These are phyloP conservation scores for Circaetus gallicus DNA, from an alignment of 2,113 vertebrate genomes.

Conservation along the genomic window DNA sequence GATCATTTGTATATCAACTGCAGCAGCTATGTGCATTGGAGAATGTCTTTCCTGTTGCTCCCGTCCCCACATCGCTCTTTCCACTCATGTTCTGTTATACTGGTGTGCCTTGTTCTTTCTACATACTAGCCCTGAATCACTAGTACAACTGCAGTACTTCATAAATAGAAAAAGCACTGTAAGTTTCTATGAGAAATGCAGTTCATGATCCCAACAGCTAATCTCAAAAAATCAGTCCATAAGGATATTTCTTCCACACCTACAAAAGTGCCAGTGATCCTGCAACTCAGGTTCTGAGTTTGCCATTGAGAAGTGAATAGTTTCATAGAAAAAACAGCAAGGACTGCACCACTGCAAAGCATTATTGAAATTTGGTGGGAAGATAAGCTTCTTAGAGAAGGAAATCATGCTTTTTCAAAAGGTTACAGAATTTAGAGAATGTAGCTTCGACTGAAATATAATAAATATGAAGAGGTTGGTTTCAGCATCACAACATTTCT, in stretches of 20 bases:
- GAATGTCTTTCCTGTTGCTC: not conserved
- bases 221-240: not conserved
- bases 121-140: not conserved
- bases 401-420: not conserved
- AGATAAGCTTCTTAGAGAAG: not conserved
- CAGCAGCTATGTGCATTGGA: not conserved
- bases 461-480: not conserved
- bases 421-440: not conserved
- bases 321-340: not conserved
- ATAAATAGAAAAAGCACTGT: not conserved
- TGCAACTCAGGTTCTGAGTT: not conserved
- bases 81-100: accelerated
- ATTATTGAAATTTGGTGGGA: not conserved
- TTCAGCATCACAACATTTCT: not conserved
- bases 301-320: not conserved
- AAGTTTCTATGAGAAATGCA: not conserved
- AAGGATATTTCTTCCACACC: not conserved
- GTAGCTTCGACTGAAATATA: not conserved
- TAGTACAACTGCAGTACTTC: not conserved
- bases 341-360: not conserved
- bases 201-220: not conserved
- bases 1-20: not conserved
- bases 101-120: not conserved
- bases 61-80: not conserved
- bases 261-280: not conserved